Evolutionary conservation across 2,888 invertebrate genomes (phyloP), one percentile per base, ranked within the genome.

Genomic region (Drosophila vallismaia): DNA sequence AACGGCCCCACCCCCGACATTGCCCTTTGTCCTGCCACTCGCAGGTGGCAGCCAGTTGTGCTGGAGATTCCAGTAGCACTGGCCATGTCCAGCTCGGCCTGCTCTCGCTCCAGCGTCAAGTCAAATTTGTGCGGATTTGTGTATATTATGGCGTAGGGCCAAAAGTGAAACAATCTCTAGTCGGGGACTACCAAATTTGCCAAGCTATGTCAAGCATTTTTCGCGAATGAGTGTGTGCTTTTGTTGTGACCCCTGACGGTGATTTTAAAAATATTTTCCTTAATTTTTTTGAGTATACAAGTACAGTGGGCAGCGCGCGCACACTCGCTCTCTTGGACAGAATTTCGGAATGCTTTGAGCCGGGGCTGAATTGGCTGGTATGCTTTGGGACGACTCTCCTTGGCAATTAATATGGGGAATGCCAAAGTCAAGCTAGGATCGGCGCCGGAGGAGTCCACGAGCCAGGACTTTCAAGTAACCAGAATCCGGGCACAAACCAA

Each of bases 21-120:
- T 28, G 28, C 28, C 28, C 28, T 28, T 28, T 6, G 28, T 28
- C 28, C 36, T 28, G 3, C 64, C 36, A 12, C 42, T 42, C 38
- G 38, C 56, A 42, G 33, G 40, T 48, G 66, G 50, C 67, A 49
- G 86, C 64, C 84, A 81, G 81, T 81, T 77, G 84, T 73, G 69
- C 68, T 60, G 71, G 73, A 75, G 82, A 88, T 85, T 75, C 86
- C 86, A 75, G 54, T 64, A 73, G 79, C 64, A 68, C 46, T 71
- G 85, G 59, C 52, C 62, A 60, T 40, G 62, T 49, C 49, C 44
- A 38, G 58, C 38, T 31, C 57, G 38, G 40, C 45, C 14, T 7
- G 50, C 45, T 49, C 53, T 44, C 68, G 38, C 52, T 28, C 28
- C 28, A 28, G 28, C 28, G 50, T 56, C 50, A 54, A 58, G 36